phyloP scores from a whole-genome alignment of 2,888 invertebrate species.

The Hirtodrosophila duncani region DNA sequence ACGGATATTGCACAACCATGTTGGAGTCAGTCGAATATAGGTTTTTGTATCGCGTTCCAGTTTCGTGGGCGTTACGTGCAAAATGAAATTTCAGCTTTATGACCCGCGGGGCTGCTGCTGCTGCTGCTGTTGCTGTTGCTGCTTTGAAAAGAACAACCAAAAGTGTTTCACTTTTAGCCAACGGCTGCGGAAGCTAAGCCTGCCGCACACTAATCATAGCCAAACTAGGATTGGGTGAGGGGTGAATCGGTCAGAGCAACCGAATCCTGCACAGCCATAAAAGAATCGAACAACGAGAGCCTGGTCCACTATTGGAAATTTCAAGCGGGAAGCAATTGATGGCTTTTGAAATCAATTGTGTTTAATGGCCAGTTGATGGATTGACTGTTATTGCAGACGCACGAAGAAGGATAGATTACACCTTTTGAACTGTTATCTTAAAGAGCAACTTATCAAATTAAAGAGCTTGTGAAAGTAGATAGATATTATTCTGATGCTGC shows the following conservation, averaged over 20 bases:
- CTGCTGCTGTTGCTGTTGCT: no score
- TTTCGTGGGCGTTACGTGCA: constrained; percentile 14
- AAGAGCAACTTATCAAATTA: no score
- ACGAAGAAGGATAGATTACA: no score
- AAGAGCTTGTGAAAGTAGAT: no score
- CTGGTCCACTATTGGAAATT: neutral
- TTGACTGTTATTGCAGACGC: constrained; percentile 18
- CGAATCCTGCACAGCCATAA: no score
- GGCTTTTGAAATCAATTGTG: constrained; percentile 20
- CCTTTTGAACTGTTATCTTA: no score
- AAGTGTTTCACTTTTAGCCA: constrained; percentile 10
- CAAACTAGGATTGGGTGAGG: neutral
- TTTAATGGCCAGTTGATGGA: constrained; percentile 19
- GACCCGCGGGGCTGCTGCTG: no score
- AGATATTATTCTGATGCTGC: no score
- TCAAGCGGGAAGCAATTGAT: constrained; percentile 5
- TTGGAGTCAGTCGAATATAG: constrained; percentile 1
- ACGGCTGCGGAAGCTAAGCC: neutral
- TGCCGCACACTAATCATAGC: constrained; percentile 2
- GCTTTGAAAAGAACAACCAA: neutral
- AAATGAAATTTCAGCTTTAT: constrained; percentile 38
- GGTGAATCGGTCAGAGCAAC: no score
- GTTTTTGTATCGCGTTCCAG: neutral
- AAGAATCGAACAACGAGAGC: neutral
- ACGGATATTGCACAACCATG: constrained; percentile 32